Evolutionary conservation across 2,797 vertebrate genomes (phyloP).

Genomic region (Molossus alvarezi): DNA sequence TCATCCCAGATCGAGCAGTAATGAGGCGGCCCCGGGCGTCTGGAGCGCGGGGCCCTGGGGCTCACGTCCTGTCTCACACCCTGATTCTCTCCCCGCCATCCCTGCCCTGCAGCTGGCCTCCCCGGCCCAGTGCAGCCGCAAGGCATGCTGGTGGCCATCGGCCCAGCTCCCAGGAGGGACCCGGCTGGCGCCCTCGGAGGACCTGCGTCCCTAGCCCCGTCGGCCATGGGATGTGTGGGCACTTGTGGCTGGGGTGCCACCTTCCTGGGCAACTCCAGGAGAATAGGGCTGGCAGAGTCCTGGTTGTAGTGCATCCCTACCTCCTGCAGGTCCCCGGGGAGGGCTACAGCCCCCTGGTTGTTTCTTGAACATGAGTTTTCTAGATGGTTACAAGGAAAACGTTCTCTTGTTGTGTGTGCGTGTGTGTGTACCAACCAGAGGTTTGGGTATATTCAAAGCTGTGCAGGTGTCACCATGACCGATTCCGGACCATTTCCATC

Average conservation of each 20-base stretch:
- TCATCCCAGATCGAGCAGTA: not conserved
- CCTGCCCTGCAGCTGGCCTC: not conserved
- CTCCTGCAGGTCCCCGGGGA: not conserved
- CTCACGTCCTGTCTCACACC: not conserved
- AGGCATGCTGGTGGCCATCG: not conserved
- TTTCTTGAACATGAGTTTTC: no score
- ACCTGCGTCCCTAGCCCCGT: not conserved
- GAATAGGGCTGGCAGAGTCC: not conserved
- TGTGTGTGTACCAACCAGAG: no score
- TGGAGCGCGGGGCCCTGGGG: not conserved
- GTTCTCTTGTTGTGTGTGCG: no score
- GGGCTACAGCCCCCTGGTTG: not conserved
- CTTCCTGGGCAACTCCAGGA: not conserved
- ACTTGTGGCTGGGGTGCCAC: not conserved
- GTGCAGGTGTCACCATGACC: no score
- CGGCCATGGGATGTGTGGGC: fast-evolving
- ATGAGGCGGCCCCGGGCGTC: not conserved
- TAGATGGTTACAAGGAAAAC: no score
- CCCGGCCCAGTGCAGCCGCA: not conserved
- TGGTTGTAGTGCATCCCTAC: not conserved
- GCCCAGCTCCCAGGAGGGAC: no score
- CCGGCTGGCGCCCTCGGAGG: not conserved
- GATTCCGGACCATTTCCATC: no score
- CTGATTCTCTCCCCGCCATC: not conserved
- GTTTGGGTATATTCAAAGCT: no score